These are phyloP conservation scores for Euplexia lucipara DNA, from an alignment of 2,888 invertebrate species.

Conservation along the genomic window DNA sequence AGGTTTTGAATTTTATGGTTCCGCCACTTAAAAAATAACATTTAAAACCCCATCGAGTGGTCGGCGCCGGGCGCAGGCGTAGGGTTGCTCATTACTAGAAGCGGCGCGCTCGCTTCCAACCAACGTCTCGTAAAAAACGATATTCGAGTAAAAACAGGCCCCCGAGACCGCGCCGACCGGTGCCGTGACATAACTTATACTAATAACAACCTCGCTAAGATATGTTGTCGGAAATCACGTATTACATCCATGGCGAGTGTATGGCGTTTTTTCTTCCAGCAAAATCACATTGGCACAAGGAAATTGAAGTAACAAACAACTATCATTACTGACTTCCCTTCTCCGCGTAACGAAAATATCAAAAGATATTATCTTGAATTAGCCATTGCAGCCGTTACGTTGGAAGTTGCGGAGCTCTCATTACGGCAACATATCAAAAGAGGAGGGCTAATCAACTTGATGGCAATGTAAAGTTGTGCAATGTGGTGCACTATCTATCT, in stretches of 20 bases:
- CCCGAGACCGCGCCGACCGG: constrained; percentile 67
- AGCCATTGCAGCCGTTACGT: constrained; percentile 32
- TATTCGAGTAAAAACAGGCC: constrained; percentile 76
- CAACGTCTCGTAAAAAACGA: constrained; percentile 73
- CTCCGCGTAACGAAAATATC: constrained; percentile 31
- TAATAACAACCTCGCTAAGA: constrained; percentile 66
- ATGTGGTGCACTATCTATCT: constrained; percentile 31
- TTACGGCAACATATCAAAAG: constrained; percentile 42
- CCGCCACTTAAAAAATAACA: constrained; percentile 58
- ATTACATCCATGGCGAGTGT: constrained; percentile 54
- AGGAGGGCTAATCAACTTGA: constrained; percentile 22
- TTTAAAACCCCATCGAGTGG: constrained; percentile 56
- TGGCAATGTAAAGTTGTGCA: constrained; percentile 44
- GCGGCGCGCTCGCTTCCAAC: constrained; percentile 39
- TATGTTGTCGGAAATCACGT: constrained; percentile 78
- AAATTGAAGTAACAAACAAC: constrained; percentile 42
- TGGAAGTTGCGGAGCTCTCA: constrained; percentile 14
- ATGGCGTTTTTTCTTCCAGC: constrained; percentile 44
- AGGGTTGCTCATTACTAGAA: constrained; percentile 71
- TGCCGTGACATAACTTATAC: constrained; percentile 68
- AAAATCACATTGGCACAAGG: constrained; percentile 34
- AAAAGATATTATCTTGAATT: constrained; percentile 33
- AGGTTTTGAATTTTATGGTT: constrained; percentile 58
- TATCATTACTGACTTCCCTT: constrained; percentile 29
- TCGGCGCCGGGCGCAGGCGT: constrained; percentile 47